Percentiles rank a stretch among this genome's conserved stretches.
phyloP scores from a whole-genome alignment of 2,888 invertebrate species.

The Epistrophe eligans region DNA sequence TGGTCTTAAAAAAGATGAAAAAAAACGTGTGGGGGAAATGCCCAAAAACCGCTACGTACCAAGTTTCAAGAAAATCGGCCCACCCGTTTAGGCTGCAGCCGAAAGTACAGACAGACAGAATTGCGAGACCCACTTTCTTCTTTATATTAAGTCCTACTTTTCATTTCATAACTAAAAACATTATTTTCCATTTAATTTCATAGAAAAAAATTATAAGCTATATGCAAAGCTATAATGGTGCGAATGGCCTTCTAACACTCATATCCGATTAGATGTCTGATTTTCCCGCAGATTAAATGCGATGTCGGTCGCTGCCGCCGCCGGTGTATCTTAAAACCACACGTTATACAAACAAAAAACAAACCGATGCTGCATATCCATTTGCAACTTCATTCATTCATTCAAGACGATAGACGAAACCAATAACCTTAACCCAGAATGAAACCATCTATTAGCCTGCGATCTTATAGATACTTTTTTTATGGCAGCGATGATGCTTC shows the following conservation, averaged over 20 bases:
- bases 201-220: background rate
- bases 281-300: background rate
- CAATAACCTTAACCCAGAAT: constrained; percentile 24
- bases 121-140: too few species aligned
- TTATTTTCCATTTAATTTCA: too few species aligned
- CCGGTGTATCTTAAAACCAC: background rate
- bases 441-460: background rate
- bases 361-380: background rate
- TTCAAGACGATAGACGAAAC: constrained; percentile 1
- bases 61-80: too few species aligned
- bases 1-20: too few species aligned
- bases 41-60: too few species aligned
- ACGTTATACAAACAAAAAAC: background rate
- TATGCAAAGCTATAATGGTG: background rate
- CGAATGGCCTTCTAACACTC: background rate
- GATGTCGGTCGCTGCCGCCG: background rate
- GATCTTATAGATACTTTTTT: background rate
- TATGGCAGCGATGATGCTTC: constrained; percentile 8
- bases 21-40: too few species aligned
- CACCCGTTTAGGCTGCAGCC: too few species aligned
- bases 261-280: background rate
- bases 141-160: too few species aligned
- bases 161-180: too few species aligned
- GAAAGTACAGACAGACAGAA: too few species aligned
- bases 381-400: constrained; percentile 3